Conservation (phyloP, 1,140 invertebrate genomes). For the Procambarus virginalis region DNA sequence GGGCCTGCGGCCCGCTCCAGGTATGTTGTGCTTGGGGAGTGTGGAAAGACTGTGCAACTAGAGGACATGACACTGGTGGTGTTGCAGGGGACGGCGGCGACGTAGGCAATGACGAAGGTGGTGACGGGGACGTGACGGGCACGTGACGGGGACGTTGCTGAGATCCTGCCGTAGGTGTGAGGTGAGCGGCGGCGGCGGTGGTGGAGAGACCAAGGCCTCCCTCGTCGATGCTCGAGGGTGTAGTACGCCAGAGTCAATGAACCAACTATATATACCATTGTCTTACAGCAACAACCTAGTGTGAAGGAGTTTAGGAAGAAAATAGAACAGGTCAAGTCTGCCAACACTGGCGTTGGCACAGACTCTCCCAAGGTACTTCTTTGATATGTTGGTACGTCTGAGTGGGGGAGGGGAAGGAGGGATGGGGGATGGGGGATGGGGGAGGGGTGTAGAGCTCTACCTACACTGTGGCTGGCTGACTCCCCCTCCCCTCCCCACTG, state of each 20-base stretch:
- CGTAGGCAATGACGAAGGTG: no score
- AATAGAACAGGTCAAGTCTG: not conserved
- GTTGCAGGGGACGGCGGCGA: no score
- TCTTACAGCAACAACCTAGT: not conserved
- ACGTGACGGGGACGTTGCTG: no score
- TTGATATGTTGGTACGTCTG: not conserved
- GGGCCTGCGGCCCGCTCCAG: no score
- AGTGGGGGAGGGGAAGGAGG: not conserved
- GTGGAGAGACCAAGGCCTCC: no score
- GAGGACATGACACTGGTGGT: no score
- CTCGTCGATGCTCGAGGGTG: no score
- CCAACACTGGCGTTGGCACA: not conserved
- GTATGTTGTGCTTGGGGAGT: no score
- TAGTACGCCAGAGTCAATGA: not conserved
- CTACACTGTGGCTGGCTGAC: not conserved
- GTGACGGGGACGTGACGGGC: no score
- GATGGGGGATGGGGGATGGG: not conserved
- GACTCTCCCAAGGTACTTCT: not conserved
- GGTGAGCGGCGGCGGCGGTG: not conserved
- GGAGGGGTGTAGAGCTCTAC: not conserved
- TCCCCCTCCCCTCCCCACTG: not conserved
- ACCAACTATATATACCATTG: not conserved
- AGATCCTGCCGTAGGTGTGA: not conserved
- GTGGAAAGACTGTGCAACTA: no score
- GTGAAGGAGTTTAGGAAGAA: not conserved